phyloP scores from a whole-genome alignment of 2,888 invertebrate species.

The Chaetoderma sp. region DNA sequence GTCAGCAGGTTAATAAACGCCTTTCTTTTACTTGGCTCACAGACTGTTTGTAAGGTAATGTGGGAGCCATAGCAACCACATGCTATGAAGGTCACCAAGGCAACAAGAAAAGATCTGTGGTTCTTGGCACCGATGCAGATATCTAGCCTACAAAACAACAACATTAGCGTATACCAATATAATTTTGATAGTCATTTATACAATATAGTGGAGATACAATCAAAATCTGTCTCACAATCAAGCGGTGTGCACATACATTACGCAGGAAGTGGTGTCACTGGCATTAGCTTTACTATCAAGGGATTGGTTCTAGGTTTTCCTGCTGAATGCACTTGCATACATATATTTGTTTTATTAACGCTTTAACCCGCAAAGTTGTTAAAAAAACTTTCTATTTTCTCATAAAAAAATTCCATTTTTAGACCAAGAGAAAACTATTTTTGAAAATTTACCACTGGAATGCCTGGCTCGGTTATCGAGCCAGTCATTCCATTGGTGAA shows the following conservation, averaged over 20 bases:
- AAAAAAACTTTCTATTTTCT: no score
- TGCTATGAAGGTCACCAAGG: slow-evolving; percentile 61
- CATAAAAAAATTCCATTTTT: no score
- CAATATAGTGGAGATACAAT: no score
- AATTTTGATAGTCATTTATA: background rate
- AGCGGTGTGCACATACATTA: background rate
- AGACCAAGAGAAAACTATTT: no score
- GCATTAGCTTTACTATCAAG: background rate
- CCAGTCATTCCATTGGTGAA: no score
- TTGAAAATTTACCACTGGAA: no score
- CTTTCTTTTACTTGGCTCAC: slow-evolving; percentile 81
- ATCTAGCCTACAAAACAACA: slow-evolving; percentile 57
- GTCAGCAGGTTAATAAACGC: slow-evolving; percentile 82
- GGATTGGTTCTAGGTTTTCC: background rate
- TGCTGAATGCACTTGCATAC: no score
- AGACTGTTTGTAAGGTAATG: slow-evolving; percentile 86
- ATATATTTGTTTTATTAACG: no score
- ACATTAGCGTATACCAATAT: background rate
- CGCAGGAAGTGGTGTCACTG: background rate
- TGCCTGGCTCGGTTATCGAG: no score
- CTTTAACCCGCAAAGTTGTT: no score
- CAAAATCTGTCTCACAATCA: background rate
- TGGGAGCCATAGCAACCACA: slow-evolving; percentile 78
- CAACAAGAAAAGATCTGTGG: slow-evolving; percentile 65
- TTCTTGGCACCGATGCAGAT: slow-evolving; percentile 67